Conservation (phyloP, 2,888 invertebrate genomes). For the Cheilosia scutellata region DNA sequence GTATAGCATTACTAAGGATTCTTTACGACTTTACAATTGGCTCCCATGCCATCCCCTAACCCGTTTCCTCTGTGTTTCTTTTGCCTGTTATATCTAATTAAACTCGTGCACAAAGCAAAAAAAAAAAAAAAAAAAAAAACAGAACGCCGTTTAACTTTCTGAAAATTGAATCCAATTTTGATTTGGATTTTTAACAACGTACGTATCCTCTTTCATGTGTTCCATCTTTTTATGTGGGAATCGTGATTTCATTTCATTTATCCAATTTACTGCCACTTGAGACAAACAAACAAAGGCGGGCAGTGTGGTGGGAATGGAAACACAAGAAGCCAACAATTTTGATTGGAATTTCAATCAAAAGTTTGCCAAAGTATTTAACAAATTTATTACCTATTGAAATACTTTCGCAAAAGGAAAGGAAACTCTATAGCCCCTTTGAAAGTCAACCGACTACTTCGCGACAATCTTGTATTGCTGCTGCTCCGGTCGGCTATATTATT, state of each 20-base stretch:
- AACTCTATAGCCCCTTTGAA: slow-evolving; percentile 46
- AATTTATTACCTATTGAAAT: slow-evolving; percentile 75
- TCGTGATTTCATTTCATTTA: slow-evolving; percentile 45
- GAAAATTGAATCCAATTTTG: slow-evolving; percentile 63
- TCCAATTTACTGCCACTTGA: not conserved
- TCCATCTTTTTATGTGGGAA: slow-evolving; percentile 50
- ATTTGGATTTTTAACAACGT: slow-evolving; percentile 36
- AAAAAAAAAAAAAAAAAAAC: slow-evolving; percentile 40
- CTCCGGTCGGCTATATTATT: slow-evolving; percentile 17
- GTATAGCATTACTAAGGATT: slow-evolving; percentile 38
- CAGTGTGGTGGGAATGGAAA: not conserved
- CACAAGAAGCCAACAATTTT: slow-evolving; percentile 59
- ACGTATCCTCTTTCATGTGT: slow-evolving; percentile 36
- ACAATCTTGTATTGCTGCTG: slow-evolving; percentile 32
- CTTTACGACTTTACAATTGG: slow-evolving; percentile 28
- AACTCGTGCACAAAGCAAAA: slow-evolving; percentile 25
- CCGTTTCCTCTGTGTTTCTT: not conserved
- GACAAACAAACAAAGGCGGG: not conserved
- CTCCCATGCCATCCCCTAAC: not conserved
- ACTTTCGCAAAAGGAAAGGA: slow-evolving; percentile 19
- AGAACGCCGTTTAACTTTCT: slow-evolving; percentile 9
- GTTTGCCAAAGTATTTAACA: slow-evolving; percentile 68
- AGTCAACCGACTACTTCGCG: slow-evolving; percentile 52
- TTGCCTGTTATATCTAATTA: slow-evolving; percentile 27
- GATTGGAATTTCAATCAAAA: slow-evolving; percentile 75